Conservation (phyloP, 2,113 vertebrate species). For the Mohoua ochrocephala region DNA sequence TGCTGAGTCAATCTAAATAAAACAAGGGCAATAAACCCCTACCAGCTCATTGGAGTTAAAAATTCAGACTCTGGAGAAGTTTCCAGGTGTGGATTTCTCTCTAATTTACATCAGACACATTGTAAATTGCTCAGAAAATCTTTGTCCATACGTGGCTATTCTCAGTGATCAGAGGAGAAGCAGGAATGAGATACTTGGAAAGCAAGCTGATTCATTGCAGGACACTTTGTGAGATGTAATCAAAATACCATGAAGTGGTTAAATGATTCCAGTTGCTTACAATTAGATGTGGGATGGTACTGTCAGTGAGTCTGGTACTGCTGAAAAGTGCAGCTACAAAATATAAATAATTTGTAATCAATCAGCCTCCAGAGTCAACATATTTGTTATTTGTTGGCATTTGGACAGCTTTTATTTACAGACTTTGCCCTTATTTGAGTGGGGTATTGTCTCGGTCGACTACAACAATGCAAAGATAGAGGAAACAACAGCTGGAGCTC, state of each 20-base stretch:
- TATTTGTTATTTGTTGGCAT: neutral
- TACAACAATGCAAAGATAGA: neutral
- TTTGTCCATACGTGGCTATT: neutral
- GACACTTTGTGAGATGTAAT: neutral
- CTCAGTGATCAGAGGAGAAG: neutral
- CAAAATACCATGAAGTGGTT: neutral
- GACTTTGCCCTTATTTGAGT: neutral
- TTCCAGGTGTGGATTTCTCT: neutral
- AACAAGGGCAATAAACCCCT: neutral
- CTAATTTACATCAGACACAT: neutral
- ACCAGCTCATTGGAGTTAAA: neutral
- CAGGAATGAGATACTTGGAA: neutral
- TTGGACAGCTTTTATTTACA: neutral
- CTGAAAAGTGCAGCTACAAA: neutral
- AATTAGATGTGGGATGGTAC: neutral
- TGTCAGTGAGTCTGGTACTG: neutral
- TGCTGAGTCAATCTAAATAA: neutral
- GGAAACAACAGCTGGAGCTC: neutral
- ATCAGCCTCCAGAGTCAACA: neutral
- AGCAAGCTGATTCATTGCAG: neutral
- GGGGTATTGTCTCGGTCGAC: fast-evolving
- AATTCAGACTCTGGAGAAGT: neutral
- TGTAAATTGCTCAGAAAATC: neutral
- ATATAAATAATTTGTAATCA: neutral
- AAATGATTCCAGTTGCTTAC: neutral